phyloP scores from a whole-genome alignment of 2,888 invertebrate species.

The Argyra leucocephala region DNA sequence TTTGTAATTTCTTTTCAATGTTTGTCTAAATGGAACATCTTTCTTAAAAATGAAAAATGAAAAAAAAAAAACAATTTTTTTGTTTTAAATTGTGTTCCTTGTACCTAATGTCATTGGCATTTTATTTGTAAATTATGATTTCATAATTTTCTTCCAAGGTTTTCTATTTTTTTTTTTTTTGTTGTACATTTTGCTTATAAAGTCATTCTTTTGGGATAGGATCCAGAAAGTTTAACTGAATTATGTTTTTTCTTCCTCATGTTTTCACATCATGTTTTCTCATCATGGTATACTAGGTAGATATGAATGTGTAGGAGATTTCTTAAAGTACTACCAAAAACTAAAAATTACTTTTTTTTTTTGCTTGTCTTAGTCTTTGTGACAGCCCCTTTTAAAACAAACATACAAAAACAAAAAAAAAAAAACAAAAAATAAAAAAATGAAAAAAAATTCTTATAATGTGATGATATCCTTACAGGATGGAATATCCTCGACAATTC shows the following conservation, averaged over 20 bases:
- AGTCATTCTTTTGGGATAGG: background rate
- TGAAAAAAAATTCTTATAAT: background rate
- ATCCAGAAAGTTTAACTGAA: background rate
- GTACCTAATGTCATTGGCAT: background rate
- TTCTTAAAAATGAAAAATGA: too few relatives aligned
- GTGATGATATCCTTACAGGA: background rate
- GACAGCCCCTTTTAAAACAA: background rate
- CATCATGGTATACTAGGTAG: background rate
- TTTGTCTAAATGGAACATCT: background rate
- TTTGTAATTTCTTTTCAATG: background rate
- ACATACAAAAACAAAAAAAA: background rate
- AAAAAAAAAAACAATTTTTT: too few relatives aligned
- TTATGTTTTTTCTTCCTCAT: background rate
- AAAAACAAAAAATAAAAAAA: background rate
- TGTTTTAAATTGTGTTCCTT: too few relatives aligned
- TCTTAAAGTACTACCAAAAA: background rate
- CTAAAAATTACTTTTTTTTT: background rate
- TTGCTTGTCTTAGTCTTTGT: background rate
- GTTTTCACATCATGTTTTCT: background rate
- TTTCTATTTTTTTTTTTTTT: background rate
- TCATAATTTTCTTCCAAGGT: background rate
- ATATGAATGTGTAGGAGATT: background rate
- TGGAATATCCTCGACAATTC: too few relatives aligned
- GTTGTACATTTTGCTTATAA: background rate
- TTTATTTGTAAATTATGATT: background rate